Percentiles rank a stretch among this genome's conserved stretches.
phyloP scores from a whole-genome alignment of 2,888 invertebrate genomes.

The Eurytoma adleriae region DNA sequence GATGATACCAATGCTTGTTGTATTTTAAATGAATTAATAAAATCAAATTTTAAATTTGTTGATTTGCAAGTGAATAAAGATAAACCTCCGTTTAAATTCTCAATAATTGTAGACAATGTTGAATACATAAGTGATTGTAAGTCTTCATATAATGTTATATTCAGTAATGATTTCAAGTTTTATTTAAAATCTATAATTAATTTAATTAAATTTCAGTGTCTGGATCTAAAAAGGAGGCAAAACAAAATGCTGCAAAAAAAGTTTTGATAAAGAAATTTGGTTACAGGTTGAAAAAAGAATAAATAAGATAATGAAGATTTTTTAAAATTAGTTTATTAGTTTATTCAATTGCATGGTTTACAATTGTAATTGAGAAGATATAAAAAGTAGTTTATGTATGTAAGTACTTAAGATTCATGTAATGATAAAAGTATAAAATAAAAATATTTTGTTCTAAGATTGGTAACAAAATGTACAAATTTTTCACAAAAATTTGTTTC shows the following conservation, averaged over 20 bases:
- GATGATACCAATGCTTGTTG: constrained; percentile 1
- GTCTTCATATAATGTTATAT: not conserved
- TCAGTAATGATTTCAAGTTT: not conserved
- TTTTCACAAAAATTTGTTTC: too few species aligned
- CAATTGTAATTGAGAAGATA: too few species aligned
- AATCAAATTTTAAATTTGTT: not conserved
- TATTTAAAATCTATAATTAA: not conserved
- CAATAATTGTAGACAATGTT: constrained; percentile 13
- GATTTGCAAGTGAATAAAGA: constrained; percentile 7
- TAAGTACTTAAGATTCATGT: too few species aligned
- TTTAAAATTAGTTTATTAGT: not conserved
- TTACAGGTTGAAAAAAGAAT: constrained; percentile 14
- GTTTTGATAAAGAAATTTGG: constrained; percentile 34
- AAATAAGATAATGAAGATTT: not conserved
- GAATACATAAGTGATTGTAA: constrained; percentile 41
- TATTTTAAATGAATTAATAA: constrained; percentile 22
- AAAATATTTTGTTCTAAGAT: too few species aligned
- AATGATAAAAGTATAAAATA: too few species aligned
- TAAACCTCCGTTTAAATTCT: constrained; percentile 26
- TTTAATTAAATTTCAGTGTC: constrained; percentile 7
- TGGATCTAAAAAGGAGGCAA: constrained; percentile 23
- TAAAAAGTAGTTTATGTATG: too few species aligned
- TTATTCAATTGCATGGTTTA: not conserved
- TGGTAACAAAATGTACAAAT: too few species aligned
- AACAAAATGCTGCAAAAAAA: constrained; percentile 28